A percentile compares a stretch with the other conserved stretches of the same genome.
These are phyloP conservation scores for Manis pentadactyla DNA, from an alignment of 2,797 vertebrate species.

Conservation along the genomic window DNA sequence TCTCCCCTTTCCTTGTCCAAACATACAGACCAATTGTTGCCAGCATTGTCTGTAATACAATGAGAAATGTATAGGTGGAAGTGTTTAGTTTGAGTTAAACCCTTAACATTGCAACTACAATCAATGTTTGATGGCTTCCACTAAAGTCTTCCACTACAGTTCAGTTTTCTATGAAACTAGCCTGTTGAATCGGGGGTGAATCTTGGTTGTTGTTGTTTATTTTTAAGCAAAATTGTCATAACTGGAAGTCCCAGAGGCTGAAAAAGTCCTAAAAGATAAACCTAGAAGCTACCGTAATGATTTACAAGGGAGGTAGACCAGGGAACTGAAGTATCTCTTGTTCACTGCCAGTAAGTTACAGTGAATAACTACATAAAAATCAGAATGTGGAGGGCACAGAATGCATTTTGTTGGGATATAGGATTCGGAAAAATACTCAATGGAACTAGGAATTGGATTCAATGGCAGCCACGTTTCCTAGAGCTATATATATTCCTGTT, in stretches of 20 bases:
- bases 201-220: neutral
- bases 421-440: neutral
- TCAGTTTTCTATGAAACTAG: neutral
- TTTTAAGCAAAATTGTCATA: neutral
- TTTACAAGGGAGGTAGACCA: constrained; percentile 48
- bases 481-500: neutral
- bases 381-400: neutral
- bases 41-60: neutral
- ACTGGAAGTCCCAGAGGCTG: constrained; percentile 27
- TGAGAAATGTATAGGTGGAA: neutral
- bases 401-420: neutral
- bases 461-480: neutral
- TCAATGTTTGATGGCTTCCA: neutral
- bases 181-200: neutral
- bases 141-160: too few relatives aligned
- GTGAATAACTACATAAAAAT: constrained; percentile 20
- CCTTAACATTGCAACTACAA: neutral
- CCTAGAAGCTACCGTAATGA: constrained; percentile 45
- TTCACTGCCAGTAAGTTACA: neutral
- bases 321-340: neutral
- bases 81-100: neutral
- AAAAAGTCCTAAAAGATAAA: constrained; percentile 53
- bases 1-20: neutral
- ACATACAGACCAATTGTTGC: neutral
- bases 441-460: neutral